These are phyloP conservation scores for Stenolophus ochropezus DNA, from an alignment of 2,888 invertebrate genomes.

Conservation along the genomic window DNA sequence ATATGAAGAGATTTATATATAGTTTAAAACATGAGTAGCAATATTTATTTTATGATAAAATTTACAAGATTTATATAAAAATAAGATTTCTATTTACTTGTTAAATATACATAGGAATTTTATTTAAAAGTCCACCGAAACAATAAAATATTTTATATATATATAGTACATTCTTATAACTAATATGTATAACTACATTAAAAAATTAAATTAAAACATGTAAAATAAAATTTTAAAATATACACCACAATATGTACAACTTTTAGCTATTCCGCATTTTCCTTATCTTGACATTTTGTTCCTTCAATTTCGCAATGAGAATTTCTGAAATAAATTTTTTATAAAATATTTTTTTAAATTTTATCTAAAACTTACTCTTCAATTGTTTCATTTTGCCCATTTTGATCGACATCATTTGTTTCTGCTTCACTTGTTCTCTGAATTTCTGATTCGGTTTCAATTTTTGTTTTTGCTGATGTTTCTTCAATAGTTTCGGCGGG, in stretches of 20 bases:
- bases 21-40: conserved; percentile 43
- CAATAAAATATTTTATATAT: background rate
- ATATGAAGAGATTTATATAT: conserved; percentile 31
- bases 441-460: conserved; percentile 2
- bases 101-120: background rate
- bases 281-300: conserved; percentile 5
- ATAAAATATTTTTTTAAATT: too few relatives aligned
- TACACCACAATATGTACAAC: conserved; percentile 6
- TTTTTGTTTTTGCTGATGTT: background rate
- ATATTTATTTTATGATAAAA: conserved; percentile 16
- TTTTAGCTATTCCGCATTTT: conserved; percentile 10
- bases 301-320: conserved; percentile 21
- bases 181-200: too few relatives aligned
- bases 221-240: conserved; percentile 5
- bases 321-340: conserved; percentile 36
- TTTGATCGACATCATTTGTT: conserved; percentile 8
- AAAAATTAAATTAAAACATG: conserved; percentile 34
- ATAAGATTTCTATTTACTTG: background rate
- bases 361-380: conserved; percentile 17
- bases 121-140: background rate
- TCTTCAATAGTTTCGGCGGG: background rate
- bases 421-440: background rate
- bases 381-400: too few relatives aligned
- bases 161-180: background rate
- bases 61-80: background rate